phyloP scores from a whole-genome alignment of 2,888 invertebrate species.

The Ophion slaviceki region DNA sequence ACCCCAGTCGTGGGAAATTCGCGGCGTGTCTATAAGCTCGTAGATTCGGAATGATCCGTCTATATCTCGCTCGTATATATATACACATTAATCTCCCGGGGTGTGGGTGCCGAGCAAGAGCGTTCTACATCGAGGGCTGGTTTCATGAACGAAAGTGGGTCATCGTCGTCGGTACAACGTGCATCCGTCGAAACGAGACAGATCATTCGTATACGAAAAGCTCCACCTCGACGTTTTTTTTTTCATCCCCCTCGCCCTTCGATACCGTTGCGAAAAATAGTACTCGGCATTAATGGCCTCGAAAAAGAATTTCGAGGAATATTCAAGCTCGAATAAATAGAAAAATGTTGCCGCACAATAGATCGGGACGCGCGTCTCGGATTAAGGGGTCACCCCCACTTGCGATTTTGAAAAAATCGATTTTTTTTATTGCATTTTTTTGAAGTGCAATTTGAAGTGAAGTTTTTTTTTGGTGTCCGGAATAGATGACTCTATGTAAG shows the following conservation, averaged over 20 bases:
- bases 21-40: background rate
- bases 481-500: too few species aligned
- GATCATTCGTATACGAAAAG: slow-evolving; percentile 33
- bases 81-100: slow-evolving; percentile 36
- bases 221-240: slow-evolving; percentile 22
- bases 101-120: slow-evolving; percentile 20
- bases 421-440: too few species aligned
- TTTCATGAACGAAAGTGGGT: slow-evolving; percentile 64
- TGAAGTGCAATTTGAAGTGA: too few species aligned
- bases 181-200: slow-evolving; percentile 29
- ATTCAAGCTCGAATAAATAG: slow-evolving; percentile 6
- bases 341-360: slow-evolving; percentile 10
- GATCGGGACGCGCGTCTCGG: slow-evolving; percentile 26
- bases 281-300: slow-evolving; percentile 40
- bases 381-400: too few species aligned
- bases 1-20: slow-evolving; percentile 5
- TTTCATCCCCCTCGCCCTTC: background rate
- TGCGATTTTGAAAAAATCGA: too few species aligned
- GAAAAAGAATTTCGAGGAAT: slow-evolving; percentile 25
- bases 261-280: slow-evolving; percentile 34
- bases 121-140: slow-evolving; percentile 42
- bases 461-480: too few species aligned
- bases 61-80: slow-evolving; percentile 19
- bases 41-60: slow-evolving; percentile 5
- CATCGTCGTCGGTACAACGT: slow-evolving; percentile 45